These are phyloP conservation scores for Wiebesia pumilae DNA, from an alignment of 1,140 invertebrate species.

Conservation along the genomic window DNA sequence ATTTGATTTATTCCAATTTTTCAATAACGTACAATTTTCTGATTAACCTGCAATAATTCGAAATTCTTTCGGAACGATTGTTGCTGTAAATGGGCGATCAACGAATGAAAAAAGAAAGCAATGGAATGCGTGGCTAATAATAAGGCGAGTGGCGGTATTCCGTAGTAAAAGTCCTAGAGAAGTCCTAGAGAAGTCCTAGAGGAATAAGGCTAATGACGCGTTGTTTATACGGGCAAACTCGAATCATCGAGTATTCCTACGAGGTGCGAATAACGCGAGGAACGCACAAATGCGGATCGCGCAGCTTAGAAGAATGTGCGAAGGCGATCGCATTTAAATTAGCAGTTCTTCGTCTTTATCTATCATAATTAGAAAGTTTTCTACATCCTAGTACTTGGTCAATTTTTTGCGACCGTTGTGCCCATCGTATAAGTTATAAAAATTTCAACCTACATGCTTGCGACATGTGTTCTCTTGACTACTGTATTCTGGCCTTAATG, in stretches of 20 bases:
- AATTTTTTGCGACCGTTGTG: background rate
- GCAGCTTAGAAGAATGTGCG: too few species aligned
- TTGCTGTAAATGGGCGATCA: background rate
- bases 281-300: too few species aligned
- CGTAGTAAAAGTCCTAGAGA: too few species aligned
- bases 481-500: background rate
- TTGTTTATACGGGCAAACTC: too few species aligned
- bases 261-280: too few species aligned
- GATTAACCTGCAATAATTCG: background rate
- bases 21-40: background rate
- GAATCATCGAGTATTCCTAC: too few species aligned
- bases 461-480: constrained; percentile 3
- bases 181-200: too few species aligned
- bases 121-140: too few species aligned
- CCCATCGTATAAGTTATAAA: background rate
- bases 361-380: background rate
- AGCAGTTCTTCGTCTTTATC: background rate
- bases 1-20: background rate
- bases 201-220: too few species aligned
- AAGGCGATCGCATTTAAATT: background rate
- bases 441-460: background rate
- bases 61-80: background rate
- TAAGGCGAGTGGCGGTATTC: too few species aligned
- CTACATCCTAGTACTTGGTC: background rate
- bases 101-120: too few species aligned